Evolutionary conservation across 2,113 vertebrate genomes (phyloP).

Genomic region (Nestor notabilis): DNA sequence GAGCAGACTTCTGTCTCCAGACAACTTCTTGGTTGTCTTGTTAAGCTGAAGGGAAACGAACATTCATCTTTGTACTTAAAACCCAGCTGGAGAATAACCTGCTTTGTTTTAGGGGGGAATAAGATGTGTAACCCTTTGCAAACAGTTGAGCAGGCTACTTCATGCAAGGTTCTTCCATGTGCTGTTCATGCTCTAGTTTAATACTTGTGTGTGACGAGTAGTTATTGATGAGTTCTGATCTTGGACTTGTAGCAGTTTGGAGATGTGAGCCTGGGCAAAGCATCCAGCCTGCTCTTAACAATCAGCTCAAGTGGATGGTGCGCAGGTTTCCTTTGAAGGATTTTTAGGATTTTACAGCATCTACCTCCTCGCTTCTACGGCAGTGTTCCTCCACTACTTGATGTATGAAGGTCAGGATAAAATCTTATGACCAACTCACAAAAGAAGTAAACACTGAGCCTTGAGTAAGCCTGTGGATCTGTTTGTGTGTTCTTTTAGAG

Average conservation of each 20-base stretch:
- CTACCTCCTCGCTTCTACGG: background rate
- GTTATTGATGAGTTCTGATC: background rate
- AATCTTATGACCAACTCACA: background rate
- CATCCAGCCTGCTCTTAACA: background rate
- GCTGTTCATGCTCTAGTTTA: background rate
- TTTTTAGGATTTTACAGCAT: background rate
- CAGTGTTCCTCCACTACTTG: background rate
- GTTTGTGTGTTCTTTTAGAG: background rate
- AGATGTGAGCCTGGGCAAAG: background rate
- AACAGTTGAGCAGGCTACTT: background rate
- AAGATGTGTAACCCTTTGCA: fast-evolving
- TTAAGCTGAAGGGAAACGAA: background rate
- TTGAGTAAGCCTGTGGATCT: background rate
- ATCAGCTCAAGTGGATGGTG: background rate
- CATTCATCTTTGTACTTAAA: background rate
- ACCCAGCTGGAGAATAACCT: background rate
- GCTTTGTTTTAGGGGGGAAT: background rate
- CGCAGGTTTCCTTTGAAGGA: background rate
- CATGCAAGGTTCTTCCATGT: fast-evolving
- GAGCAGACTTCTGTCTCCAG: background rate
- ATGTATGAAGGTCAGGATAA: background rate
- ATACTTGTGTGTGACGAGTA: background rate
- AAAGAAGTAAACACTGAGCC: background rate
- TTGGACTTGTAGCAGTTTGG: background rate
- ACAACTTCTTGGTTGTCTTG: background rate